These are phyloP conservation scores for Tragulus kanchil DNA, from an alignment of 2,113 vertebrate species.

Conservation along the genomic window DNA sequence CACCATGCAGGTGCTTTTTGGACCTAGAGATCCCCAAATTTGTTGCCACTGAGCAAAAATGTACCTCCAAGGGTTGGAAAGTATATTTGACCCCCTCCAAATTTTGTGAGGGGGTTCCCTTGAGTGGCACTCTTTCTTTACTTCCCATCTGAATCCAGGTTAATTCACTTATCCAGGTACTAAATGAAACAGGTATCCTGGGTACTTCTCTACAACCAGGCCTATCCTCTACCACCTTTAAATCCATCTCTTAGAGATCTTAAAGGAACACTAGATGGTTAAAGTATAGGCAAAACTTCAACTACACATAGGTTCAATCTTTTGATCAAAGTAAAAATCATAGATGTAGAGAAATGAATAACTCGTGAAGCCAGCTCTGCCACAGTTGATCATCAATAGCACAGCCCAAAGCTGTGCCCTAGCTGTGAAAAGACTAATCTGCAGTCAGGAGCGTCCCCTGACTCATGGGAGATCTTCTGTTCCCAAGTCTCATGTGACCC, in stretches of 20 bases:
- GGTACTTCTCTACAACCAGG: not conserved
- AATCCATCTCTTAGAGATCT: not conserved
- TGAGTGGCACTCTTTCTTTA: not conserved
- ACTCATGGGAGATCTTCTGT: not conserved
- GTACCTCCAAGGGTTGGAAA: conserved; percentile 21
- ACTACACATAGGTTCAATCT: not conserved
- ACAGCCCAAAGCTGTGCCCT: rapidly evolving
- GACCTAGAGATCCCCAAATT: not conserved
- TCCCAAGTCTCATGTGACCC: not conserved
- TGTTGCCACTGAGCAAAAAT: not conserved
- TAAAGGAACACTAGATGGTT: not conserved
- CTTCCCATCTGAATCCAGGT: conserved; percentile 22
- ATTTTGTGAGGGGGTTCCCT: not conserved
- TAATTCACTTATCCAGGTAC: not conserved
- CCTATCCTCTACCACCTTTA: not conserved
- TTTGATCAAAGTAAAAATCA: conserved; percentile 29
- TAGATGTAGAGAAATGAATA: not conserved
- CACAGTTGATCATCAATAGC: not conserved
- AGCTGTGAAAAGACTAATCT: not conserved
- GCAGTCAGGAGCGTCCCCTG: not conserved
- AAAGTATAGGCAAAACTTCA: not conserved
- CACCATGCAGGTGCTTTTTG: not conserved
- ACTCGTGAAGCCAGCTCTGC: not conserved
- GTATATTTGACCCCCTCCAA: not conserved
- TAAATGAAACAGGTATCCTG: not conserved